Percentiles rank a stretch among this genome's conserved stretches.
These are phyloP conservation scores for Aricia agestis DNA, from an alignment of 1,140 invertebrate genomes.

Conservation along the genomic window DNA sequence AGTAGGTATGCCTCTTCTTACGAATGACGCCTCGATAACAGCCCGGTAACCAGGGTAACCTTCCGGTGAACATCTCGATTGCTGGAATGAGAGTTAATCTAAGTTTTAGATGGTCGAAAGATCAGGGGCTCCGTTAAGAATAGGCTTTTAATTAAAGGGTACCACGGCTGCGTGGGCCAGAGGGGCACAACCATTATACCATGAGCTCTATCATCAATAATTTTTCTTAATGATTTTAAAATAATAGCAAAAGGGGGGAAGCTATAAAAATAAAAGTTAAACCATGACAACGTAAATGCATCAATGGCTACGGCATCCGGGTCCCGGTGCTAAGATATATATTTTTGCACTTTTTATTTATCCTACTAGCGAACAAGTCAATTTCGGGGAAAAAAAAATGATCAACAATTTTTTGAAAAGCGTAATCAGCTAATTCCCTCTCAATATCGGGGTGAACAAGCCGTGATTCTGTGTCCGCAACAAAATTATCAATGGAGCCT, in stretches of 20 bases:
- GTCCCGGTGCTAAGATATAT: slow-evolving; percentile 31
- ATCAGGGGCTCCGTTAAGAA: neutral
- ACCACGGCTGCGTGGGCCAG: neutral
- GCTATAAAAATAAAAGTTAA: neutral
- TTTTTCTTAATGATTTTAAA: neutral
- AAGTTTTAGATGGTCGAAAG: neutral
- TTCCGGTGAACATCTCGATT: slow-evolving; percentile 26
- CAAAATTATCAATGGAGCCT: too few relatives aligned
- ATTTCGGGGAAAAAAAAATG: slow-evolving; percentile 20
- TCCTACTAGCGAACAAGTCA: slow-evolving; percentile 31
- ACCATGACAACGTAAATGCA: neutral
- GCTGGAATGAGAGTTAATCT: slow-evolving; percentile 27
- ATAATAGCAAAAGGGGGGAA: neutral
- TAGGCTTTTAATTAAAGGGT: neutral
- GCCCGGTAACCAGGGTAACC: slow-evolving; percentile 37
- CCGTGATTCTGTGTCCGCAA: too few relatives aligned
- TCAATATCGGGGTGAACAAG: neutral
- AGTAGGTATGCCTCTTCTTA: slow-evolving; percentile 16
- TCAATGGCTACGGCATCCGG: slow-evolving; percentile 27
- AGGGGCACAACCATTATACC: neutral
- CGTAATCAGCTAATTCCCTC: neutral
- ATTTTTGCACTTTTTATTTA: slow-evolving; percentile 31
- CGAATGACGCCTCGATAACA: slow-evolving; percentile 32
- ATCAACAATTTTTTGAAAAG: neutral
- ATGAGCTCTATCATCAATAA: neutral